Evolutionary conservation across 64 coral and sea anemone species (phyloP), one percentile per base, ranked within the genome.

Genomic region (Montipora cactus): DNA sequence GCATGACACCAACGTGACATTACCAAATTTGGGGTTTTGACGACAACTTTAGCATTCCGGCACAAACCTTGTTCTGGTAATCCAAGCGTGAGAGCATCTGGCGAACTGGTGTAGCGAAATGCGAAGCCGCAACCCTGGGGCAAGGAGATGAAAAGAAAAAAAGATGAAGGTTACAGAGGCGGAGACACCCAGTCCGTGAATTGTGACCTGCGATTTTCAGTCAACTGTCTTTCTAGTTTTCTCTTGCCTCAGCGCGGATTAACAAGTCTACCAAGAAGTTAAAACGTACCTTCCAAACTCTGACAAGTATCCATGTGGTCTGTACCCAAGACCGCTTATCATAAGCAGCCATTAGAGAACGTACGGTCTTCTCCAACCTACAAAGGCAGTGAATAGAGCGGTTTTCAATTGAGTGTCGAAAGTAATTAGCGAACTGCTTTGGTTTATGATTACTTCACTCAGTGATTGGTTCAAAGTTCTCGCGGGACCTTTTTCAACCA

Each of bases 321-420:
- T 98, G 97, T 6, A 98, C 97, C 97, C 97, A 98, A 0, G 97
- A 96, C 76, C 97, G 89, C 44, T 98, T 98, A 53, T 98, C 94
- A 53, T 98, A 98, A 15, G 97, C 97, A 72, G 59, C 74, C 97
- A 98, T 96, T 5, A 98, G 84, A 9, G 91, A 91, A 5, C 91
- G 89, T 15, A 98, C 80, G 28, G 84, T 74, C 9, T 87, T 94
- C 44, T 99, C 89, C 62, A 95, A 87, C 73, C 97, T 99, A 8
- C 55, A 3, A 81, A 81, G 16, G 49, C 2, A 11, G 18, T 64
- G 4, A 12, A 64, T 15, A 19, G 0, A 37, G 37, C 37, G 2
- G 37, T 37, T 37, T 37, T 37, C 37, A 37, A 37, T 37, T 37
- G 37, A 37, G 37, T 37, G 37, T 37, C 37, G 37, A 37, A 37